Evolutionary conservation across 2,888 invertebrate genomes (phyloP).

Genomic region (Rhodophaea formosa): DNA sequence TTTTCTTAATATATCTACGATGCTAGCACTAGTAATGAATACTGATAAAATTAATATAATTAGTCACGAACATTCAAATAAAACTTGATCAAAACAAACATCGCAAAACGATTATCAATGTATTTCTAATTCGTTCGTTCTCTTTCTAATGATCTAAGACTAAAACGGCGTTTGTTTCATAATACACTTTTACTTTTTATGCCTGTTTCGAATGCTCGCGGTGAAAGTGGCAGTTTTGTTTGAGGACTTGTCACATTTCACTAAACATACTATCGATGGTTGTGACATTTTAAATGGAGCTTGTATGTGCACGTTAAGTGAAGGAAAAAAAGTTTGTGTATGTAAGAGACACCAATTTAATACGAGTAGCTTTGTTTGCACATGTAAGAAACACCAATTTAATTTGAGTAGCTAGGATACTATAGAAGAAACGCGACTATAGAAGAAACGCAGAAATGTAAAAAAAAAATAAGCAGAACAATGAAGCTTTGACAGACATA

Average conservation of each 20-base stretch:
- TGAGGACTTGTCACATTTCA: conserved; percentile 27
- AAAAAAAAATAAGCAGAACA: no score
- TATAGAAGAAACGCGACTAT: no score
- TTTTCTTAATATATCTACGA: no score
- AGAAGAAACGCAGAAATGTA: no score
- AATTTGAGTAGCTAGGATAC: no score
- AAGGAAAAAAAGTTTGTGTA: not conserved
- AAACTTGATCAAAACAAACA: not conserved
- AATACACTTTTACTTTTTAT: conserved; percentile 35
- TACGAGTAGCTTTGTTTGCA: no score
- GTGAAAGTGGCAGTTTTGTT: conserved; percentile 37
- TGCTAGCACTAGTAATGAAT: no score
- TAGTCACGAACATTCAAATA: not conserved
- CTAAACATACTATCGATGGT: conserved; percentile 33
- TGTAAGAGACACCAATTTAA: no score
- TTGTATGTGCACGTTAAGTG: not conserved
- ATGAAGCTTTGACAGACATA: no score
- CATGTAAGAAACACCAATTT: no score
- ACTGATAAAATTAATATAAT: not conserved
- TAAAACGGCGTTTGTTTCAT: conserved; percentile 32
- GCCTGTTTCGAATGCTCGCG: conserved; percentile 32
- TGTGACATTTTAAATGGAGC: conserved; percentile 28
- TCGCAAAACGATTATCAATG: conserved; percentile 2
- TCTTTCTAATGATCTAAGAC: conserved; percentile 32
- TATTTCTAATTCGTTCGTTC: conserved; percentile 18